These are phyloP conservation scores for Gyrodactylus bullatarudis DNA, from an alignment of 1,140 invertebrate species.

Conservation along the genomic window DNA sequence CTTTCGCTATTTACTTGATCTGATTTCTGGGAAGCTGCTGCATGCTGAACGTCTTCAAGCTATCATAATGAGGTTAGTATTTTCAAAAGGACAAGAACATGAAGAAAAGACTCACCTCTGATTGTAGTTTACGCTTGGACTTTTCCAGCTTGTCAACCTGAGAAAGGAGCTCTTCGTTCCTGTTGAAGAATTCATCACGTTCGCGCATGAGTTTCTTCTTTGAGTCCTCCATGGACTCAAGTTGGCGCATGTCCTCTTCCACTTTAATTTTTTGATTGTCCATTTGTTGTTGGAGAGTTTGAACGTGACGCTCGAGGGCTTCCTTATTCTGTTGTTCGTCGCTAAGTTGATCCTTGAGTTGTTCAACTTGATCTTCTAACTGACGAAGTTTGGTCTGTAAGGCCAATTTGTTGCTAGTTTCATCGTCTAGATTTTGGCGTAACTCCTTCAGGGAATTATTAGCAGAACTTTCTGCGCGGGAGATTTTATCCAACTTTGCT, in stretches of 20 bases:
- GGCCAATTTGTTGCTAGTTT: not conserved
- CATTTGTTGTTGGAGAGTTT: not conserved
- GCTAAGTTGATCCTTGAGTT: conserved; percentile 1
- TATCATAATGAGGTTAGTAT: no score
- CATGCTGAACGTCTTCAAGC: conserved; percentile 5
- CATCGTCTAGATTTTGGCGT: conserved; percentile 1
- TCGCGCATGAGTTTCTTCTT: conserved; percentile 2
- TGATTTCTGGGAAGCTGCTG: not conserved
- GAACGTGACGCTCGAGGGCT: not conserved
- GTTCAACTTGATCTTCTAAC: not conserved
- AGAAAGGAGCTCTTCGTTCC: not conserved
- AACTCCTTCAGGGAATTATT: not conserved
- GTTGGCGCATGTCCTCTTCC: not conserved
- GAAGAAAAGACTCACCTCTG: not conserved
- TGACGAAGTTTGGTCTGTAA: not conserved
- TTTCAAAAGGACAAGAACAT: no score
- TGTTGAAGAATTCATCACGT: not conserved
- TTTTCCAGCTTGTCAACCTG: conserved; percentile 1
- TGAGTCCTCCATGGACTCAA: not conserved
- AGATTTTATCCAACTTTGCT: not conserved
- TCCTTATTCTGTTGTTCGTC: conserved; percentile 1
- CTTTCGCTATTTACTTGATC: conserved; percentile 2
- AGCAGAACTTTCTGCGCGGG: not conserved
- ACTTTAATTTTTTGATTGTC: conserved; percentile 4
- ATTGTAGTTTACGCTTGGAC: not conserved